Conservation (phyloP, 1,140 invertebrate species). For the Pogonomyrmex californicus region DNA sequence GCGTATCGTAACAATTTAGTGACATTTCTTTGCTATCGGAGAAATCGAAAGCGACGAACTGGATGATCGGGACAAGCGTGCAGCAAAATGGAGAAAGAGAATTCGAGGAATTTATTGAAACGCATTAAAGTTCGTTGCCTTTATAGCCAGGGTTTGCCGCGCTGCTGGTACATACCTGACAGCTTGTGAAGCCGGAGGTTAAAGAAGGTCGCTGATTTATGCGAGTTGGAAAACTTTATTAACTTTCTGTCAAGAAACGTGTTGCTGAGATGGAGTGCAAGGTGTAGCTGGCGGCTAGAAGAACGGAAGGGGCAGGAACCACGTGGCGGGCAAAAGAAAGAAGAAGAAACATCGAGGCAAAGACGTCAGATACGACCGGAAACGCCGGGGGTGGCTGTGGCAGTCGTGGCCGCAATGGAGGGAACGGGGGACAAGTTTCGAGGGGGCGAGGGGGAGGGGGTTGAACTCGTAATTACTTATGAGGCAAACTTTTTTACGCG, state of each 20-base stretch:
- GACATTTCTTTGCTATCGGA: constrained; percentile 23
- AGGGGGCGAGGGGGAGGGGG: background rate
- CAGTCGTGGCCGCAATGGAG: background rate
- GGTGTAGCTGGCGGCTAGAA: constrained; percentile 36
- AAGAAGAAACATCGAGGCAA: constrained; percentile 61
- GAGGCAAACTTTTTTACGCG: constrained; percentile 61
- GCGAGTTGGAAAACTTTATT: constrained; percentile 81
- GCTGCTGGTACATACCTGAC: constrained; percentile 43
- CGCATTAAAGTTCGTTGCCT: constrained; percentile 78
- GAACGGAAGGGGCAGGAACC: constrained; percentile 47
- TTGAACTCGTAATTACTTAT: constrained; percentile 71
- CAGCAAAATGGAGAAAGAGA: constrained; percentile 8
- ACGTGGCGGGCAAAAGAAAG: constrained; percentile 66
- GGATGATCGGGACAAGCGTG: background rate
- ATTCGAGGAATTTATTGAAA: constrained; percentile 72
- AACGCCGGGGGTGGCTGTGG: constrained; percentile 46
- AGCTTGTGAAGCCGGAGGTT: constrained; percentile 59
- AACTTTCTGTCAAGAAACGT: constrained; percentile 79
- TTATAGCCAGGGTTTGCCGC: constrained; percentile 62
- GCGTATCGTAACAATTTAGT: constrained; percentile 30
- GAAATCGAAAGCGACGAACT: constrained; percentile 14
- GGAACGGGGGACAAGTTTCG: constrained; percentile 40
- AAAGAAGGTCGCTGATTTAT: constrained; percentile 81
- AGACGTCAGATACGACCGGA: constrained; percentile 53
- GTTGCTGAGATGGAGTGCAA: constrained; percentile 67